phyloP scores from a whole-genome alignment of 2,113 vertebrate genomes.

The Pipra filicauda region DNA sequence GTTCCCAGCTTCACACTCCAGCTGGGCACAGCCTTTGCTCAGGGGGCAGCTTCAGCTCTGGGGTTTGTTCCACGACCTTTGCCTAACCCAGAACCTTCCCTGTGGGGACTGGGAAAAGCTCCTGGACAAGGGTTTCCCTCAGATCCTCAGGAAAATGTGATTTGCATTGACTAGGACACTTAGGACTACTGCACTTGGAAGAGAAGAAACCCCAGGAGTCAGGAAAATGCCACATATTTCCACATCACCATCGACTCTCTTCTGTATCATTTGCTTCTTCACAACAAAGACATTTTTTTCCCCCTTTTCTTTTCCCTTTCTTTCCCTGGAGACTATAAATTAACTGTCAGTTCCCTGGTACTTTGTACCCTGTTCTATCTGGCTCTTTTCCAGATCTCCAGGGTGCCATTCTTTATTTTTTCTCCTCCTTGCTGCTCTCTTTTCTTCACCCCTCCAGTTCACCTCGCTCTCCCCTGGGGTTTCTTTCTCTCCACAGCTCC shows the following conservation, averaged over 20 bases:
- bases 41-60: background rate
- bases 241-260: background rate
- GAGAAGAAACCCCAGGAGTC: background rate
- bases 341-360: conserved; percentile 2
- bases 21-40: background rate
- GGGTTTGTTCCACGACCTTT: accelerated
- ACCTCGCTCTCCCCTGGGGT: background rate
- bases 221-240: background rate
- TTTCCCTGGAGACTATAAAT: conserved; percentile 27
- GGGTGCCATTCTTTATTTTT: background rate
- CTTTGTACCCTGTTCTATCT: background rate
- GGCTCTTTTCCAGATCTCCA: conserved; percentile 35
- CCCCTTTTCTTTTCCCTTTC: background rate
- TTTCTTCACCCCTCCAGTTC: background rate
- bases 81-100: background rate
- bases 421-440: background rate
- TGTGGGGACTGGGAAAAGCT: accelerated
- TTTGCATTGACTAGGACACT: background rate
- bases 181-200: background rate
- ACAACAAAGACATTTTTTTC: background rate
- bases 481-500: background rate
- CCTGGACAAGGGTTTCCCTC: background rate
- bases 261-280: background rate
- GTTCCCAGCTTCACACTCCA: background rate
- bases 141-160: accelerated